Evolutionary conservation across 2,797 vertebrate genomes (phyloP), one percentile per base, ranked within the genome.

Genomic region (Zalophus californianus): DNA sequence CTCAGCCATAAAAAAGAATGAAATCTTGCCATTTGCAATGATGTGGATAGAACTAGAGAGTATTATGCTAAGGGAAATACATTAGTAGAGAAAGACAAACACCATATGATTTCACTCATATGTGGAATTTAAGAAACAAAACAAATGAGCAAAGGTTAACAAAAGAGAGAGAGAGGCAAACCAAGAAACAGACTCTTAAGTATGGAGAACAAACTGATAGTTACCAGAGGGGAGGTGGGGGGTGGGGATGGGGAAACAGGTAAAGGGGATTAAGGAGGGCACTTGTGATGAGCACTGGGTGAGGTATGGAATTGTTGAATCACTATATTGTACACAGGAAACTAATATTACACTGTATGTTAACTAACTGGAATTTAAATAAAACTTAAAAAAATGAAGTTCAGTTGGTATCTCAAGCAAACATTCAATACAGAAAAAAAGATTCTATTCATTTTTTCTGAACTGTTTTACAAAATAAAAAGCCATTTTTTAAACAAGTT

Each of bases 381-480:
- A 73, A 27, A 73, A 73, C 25, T 73, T 15, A 4, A 29, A 75
- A 41, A 75, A 73, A 73, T 27, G 70, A 44, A 48, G 44, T 16
- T 29, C 72, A 48, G 4, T 50, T 75, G 44, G 73, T 10, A 75
- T 75, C 44, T 75, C 73, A 75, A 48, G 50, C 15, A 75, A 18
- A 73, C 25, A 29, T 29, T 27, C 8, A 9, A 50, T 75, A 75
- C 15, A 50, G 73, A 15, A 16, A 48, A 18, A 4, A 29, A 41
- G 52, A 68, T 41, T 64, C 41, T 32, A 44, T 56, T 82, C 41
- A 62, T 41, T 84, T 90, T 52, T 73, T 66, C 70, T 54, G 44
- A 90, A 85, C 44, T 48, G 90, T 64, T 75, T 94, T 9, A 84
- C 29, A 92, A 96, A 92, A 86, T 54, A 84, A 82, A 96, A 90